Evolutionary conservation across 1,140 invertebrate species (phyloP).

Genomic region (Sweltsa coloradensis): DNA sequence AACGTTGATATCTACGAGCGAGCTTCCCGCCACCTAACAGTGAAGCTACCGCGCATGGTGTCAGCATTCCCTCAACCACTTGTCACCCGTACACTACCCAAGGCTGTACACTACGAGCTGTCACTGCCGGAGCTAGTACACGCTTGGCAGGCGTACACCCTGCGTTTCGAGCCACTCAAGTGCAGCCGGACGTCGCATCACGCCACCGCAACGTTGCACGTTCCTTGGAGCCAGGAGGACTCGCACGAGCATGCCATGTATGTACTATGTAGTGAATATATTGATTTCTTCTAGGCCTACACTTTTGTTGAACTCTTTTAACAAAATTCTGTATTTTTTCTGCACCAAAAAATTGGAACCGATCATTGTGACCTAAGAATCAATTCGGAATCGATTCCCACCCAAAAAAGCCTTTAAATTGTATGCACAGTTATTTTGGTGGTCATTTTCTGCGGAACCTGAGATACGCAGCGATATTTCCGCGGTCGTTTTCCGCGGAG

Average conservation of each 20-base stretch:
- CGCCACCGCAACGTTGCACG: constrained; percentile 11
- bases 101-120: constrained; percentile 44
- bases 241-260: not conserved
- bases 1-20: constrained; percentile 50
- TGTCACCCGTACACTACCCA: too few species aligned
- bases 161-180: constrained; percentile 37
- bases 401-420: too few species aligned
- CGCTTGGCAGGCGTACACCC: constrained; percentile 42
- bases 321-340: too few species aligned
- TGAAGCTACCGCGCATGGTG: constrained; percentile 40
- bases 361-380: too few species aligned
- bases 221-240: constrained; percentile 17
- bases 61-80: too few species aligned
- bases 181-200: constrained; percentile 12
- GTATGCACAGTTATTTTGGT: too few species aligned
- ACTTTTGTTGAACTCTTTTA: not conserved
- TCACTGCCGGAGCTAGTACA: constrained; percentile 37
- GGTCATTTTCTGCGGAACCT: too few species aligned
- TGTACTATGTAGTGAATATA: constrained; percentile 13
- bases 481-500: too few species aligned
- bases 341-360: too few species aligned
- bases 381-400: too few species aligned
- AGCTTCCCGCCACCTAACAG: constrained; percentile 36
- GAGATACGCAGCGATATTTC: too few species aligned
- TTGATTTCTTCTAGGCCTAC: not conserved